Conservation (phyloP, 2,113 vertebrate genomes). For the Geococcyx californianus region DNA sequence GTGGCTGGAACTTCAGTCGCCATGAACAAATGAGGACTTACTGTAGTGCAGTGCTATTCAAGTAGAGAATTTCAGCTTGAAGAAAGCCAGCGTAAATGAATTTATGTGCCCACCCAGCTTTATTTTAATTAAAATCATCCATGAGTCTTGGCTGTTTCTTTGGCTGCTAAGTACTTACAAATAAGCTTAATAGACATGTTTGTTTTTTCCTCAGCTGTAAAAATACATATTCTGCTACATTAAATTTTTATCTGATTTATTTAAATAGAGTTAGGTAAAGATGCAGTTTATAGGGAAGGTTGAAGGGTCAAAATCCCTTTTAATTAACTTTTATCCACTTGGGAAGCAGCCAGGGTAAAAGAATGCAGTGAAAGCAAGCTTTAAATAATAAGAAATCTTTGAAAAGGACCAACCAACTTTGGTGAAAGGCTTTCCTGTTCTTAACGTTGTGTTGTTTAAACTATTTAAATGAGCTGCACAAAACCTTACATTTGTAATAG, state of each 20-base stretch:
- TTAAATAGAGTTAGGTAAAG: constrained; percentile 73
- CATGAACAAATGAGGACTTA: not conserved
- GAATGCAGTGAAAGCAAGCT: constrained; percentile 66
- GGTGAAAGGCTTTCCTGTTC: constrained; percentile 64
- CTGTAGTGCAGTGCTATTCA: not conserved
- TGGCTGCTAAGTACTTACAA: constrained; percentile 67
- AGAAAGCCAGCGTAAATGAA: constrained; percentile 9
- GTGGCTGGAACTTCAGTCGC: not conserved
- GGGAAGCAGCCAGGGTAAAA: constrained; percentile 62
- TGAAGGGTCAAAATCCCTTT: constrained; percentile 68
- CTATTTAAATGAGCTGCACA: constrained; percentile 51
- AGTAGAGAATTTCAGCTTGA: constrained; percentile 9
- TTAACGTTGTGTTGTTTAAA: constrained; percentile 62
- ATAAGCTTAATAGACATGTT: constrained; percentile 70
- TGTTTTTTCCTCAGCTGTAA: constrained; percentile 53
- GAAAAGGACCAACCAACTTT: constrained; percentile 57
- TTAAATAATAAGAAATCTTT: constrained; percentile 66
- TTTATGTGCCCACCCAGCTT: constrained; percentile 54
- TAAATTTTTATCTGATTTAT: constrained; percentile 73
- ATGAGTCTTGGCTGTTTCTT: constrained; percentile 53
- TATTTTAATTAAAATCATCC: constrained; percentile 74
- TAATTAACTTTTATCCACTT: constrained; percentile 68
- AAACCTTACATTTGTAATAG: constrained; percentile 38
- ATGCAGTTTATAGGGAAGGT: constrained; percentile 57
- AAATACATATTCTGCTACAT: constrained; percentile 55